Base-by-base conservation (phyloP, 2,888 invertebrate genomes). In the Fragum whitleyi region DNA sequence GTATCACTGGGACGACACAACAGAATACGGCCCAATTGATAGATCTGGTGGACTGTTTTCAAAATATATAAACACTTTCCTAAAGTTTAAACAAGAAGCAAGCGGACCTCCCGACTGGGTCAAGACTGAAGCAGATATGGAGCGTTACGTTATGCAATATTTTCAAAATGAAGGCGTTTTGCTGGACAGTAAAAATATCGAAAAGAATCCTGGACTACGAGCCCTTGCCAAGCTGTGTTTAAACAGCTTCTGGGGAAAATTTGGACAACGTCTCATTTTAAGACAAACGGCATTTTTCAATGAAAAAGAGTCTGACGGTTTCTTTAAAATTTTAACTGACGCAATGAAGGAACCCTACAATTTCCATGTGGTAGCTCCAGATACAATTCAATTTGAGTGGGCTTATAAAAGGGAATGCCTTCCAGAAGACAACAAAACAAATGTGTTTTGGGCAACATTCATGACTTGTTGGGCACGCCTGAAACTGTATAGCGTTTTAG, bases 1-100 rank as follows among this genome's bases (percentile, higher is more conserved):
- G 16, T 93, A 92, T 89, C 88, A 93, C 71, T 70, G 74, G 83
- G 53, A 74, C 21, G 74, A 77, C 23, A 77, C 76, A 5, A 83
- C 71, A 3, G 28, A 82, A 62, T 89, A 88, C 47, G 81, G 87
- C 55, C 69, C 69, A 11, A 21, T 55, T n/a, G 79, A 76, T 9
- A 61, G 65, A 9, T 21, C 62, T 39, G 85, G 80, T 7, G 88
- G 89, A 0, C 36, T 93, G 19, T 93, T 94, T 83, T 74, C 89
- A 2, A 86, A 84, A 0, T 93, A 91, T 78, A 90, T 93, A 0
- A 89, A 93, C 29, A 82, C 76, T 1, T 91, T 90, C 70, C 23
- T 85, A 14, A 85, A 82, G 39, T 74, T 88, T 21, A 91, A 91
- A 72, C 86, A 88, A 61, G 90, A 91, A 77, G 83, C 89, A 0